phyloP scores from a whole-genome alignment of 1,140 invertebrate species.

The Neodiprion fabricii region DNA sequence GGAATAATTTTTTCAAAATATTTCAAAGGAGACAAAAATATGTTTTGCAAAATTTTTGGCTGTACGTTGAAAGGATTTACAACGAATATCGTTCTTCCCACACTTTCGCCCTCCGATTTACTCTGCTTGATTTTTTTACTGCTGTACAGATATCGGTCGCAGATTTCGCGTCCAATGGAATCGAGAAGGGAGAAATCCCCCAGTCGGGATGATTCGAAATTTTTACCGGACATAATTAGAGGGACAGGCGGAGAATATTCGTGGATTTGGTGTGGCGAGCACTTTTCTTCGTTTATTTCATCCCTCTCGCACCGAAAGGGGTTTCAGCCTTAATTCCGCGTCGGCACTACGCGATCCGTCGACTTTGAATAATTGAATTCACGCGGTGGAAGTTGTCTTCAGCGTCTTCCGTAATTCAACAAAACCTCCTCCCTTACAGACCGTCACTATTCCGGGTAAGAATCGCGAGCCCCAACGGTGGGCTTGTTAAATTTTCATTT shows the following conservation, averaged over 20 bases:
- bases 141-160: too few relatives aligned
- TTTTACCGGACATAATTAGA: neutral
- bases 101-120: too few relatives aligned
- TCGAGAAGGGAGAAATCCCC: too few relatives aligned
- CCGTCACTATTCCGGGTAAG: neutral
- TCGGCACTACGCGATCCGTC: neutral
- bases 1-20: too few relatives aligned
- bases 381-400: neutral
- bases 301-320: neutral
- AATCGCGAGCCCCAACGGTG: neutral
- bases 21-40: too few relatives aligned
- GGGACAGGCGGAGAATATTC: neutral
- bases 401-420: neutral
- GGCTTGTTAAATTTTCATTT: neutral
- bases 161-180: too few relatives aligned
- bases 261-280: neutral
- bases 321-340: neutral
- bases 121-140: too few relatives aligned
- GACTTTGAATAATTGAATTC: slow-evolving; percentile 5
- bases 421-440: neutral
- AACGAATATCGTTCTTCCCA: too few relatives aligned
- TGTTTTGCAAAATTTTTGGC: too few relatives aligned
- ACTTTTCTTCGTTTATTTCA: neutral
- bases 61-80: too few relatives aligned
- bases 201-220: too few relatives aligned